A percentile compares a stretch with the other conserved stretches of the same genome.
Evolutionary conservation across 2,888 invertebrate species (phyloP).

Genomic region (Cacoxenus indagator): DNA sequence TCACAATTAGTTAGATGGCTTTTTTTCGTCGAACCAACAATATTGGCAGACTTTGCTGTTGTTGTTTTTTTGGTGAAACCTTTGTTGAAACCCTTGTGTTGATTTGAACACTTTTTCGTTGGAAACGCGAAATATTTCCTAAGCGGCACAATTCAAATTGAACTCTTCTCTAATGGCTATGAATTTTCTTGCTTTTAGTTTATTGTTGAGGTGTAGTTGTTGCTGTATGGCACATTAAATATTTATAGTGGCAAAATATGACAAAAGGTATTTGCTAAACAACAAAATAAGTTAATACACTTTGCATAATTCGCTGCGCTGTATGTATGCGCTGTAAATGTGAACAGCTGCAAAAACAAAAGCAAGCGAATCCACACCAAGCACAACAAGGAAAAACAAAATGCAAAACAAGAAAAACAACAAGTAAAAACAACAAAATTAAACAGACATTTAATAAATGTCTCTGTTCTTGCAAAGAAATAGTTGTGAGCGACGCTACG

Average conservation of each 20-base stretch:
- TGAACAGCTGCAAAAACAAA: constrained; percentile 15
- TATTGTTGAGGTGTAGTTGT: not conserved
- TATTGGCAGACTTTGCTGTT: not conserved
- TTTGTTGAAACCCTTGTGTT: too few species aligned
- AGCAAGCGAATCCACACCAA: constrained; percentile 8
- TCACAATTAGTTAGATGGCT: constrained; percentile 55
- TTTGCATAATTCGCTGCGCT: constrained; percentile 32
- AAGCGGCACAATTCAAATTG: too few species aligned
- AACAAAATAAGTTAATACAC: constrained; percentile 40
- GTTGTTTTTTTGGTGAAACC: not conserved
- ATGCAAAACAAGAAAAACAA: constrained; percentile 18
- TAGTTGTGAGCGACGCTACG: not conserved
- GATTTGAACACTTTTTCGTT: too few species aligned
- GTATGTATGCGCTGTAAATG: not conserved
- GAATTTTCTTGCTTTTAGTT: too few species aligned
- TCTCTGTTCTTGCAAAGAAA: constrained; percentile 1
- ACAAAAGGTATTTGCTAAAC: constrained; percentile 25
- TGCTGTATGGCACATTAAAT: not conserved
- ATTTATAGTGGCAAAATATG: not conserved
- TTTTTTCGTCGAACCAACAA: not conserved
- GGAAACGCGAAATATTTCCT: too few species aligned
- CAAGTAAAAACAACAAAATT: constrained; percentile 10
- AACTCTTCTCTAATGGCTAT: too few species aligned
- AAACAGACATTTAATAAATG: constrained; percentile 3
- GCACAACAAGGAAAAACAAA: constrained; percentile 10